phyloP scores from a whole-genome alignment of 1,140 invertebrate species.

The Semibalanus balanoides region DNA sequence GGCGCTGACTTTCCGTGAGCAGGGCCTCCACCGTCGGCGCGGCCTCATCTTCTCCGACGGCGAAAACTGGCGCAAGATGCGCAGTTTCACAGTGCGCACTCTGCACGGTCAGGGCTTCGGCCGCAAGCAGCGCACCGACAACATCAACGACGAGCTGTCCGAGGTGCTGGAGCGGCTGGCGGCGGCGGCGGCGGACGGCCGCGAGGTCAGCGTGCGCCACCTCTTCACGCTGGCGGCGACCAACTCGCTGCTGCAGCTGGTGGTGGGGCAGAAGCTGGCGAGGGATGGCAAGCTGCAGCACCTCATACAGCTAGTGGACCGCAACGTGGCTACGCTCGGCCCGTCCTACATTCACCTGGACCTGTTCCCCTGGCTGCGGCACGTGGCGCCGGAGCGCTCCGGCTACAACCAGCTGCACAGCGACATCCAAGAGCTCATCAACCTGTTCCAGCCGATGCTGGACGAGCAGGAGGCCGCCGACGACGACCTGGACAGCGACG shows the following conservation, averaged over 20 bases:
- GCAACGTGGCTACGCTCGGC: not conserved
- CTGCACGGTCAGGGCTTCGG: not conserved
- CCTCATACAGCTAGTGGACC: not conserved
- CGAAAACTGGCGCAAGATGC: not conserved
- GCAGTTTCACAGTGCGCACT: not conserved
- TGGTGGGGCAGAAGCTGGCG: not conserved
- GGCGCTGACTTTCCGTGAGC: not conserved
- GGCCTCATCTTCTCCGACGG: not conserved
- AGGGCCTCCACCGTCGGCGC: not conserved
- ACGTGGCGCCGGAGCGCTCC: not conserved
- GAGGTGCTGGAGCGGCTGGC: not conserved
- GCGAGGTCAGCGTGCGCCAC: not conserved
- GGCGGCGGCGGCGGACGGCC: not conserved
- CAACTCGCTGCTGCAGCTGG: not conserved
- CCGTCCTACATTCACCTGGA: not conserved
- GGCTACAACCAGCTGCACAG: not conserved
- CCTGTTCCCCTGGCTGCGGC: not conserved
- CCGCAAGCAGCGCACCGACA: not conserved
- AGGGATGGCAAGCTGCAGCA: not conserved
- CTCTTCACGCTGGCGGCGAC: not conserved
- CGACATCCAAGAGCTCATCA: not conserved
- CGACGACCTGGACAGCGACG: not conserved
- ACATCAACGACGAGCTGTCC: not conserved
- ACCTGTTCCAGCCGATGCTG: not conserved
- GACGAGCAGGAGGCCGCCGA: not conserved